These are phyloP conservation scores for Telenomus remus DNA, from an alignment of 1,140 invertebrate species.

Conservation along the genomic window DNA sequence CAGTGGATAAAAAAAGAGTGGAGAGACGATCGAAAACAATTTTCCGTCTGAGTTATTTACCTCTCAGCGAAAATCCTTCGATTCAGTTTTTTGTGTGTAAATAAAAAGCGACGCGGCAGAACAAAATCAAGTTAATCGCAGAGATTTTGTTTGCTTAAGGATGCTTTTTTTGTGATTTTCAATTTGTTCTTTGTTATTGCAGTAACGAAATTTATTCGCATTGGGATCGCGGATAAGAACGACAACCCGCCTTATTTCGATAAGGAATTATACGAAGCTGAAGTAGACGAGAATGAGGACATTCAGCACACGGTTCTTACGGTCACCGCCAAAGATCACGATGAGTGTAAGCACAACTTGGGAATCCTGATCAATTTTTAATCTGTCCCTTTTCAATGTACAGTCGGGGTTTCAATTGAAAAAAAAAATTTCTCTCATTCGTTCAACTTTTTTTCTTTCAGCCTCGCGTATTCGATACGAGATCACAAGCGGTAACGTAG, in stretches of 20 bases:
- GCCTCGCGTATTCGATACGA: slow-evolving; percentile 98
- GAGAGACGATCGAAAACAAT: no score
- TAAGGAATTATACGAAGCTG: slow-evolving; percentile 95
- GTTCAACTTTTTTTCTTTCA: slow-evolving; percentile 76
- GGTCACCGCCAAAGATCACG: slow-evolving; percentile 97
- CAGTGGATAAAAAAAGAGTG: no score
- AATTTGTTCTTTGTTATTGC: no score
- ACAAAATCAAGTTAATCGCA: no score
- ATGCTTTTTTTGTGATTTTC: no score
- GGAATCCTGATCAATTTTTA: slow-evolving; percentile 22
- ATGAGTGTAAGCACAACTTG: slow-evolving; percentile 92
- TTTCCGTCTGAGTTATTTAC: no score
- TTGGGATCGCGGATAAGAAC: slow-evolving; percentile 96
- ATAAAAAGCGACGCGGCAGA: no score
- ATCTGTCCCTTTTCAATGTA: not conserved
- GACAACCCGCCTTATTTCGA: slow-evolving; percentile 98
- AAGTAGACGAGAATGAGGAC: slow-evolving; percentile 98
- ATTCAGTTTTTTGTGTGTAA: no score
- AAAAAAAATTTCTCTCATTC: not conserved
- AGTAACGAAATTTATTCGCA: slow-evolving; percentile 94
- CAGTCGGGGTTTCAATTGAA: not conserved
- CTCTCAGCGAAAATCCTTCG: no score
- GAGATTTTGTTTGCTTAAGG: no score
- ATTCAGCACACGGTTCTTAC: slow-evolving; percentile 97
- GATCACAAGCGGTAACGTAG: slow-evolving; percentile 98